A percentile compares a stretch with the other conserved stretches of the same genome.
Evolutionary conservation across 2,113 vertebrate genomes (phyloP).

Genomic region (Phocoena sinus): DNA sequence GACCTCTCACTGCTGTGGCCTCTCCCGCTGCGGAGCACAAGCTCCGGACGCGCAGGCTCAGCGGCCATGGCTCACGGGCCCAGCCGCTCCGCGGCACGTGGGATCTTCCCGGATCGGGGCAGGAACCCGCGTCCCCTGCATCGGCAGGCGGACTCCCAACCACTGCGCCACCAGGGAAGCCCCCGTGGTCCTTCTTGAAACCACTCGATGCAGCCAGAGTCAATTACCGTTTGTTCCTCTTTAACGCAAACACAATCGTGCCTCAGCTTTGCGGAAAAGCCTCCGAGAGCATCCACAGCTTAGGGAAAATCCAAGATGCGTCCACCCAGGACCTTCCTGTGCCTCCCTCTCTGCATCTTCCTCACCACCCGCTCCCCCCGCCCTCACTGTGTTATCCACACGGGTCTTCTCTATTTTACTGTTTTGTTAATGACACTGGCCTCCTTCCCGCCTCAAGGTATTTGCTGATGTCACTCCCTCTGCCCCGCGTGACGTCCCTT

Average conservation of each 20-base stretch:
- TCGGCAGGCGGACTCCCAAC: too few species aligned
- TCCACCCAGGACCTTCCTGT: neutral
- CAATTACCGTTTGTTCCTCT: rapidly evolving
- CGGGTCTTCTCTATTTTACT: neutral
- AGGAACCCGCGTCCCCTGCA: too few species aligned
- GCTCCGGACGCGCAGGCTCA: too few species aligned
- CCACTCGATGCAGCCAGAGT: rapidly evolving
- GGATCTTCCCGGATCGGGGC: too few species aligned
- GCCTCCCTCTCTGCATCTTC: neutral
- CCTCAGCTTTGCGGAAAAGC: neutral
- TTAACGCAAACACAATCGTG: rapidly evolving
- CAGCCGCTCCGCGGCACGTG: too few species aligned
- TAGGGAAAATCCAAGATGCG: rapidly evolving
- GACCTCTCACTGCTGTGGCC: rapidly evolving
- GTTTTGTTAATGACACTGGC: neutral
- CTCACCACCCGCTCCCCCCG: neutral
- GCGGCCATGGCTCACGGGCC: too few species aligned
- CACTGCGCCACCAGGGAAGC: too few species aligned
- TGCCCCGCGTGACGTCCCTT: rapidly evolving
- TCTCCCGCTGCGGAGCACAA: too few species aligned
- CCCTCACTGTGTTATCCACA: rapidly evolving
- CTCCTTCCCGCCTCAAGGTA: neutral
- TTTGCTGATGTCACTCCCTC: rapidly evolving
- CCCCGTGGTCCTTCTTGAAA: too few species aligned
- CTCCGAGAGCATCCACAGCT: too few species aligned